Evolutionary conservation across 2,113 vertebrate genomes (phyloP).

Genomic region (Equus przewalskii): DNA sequence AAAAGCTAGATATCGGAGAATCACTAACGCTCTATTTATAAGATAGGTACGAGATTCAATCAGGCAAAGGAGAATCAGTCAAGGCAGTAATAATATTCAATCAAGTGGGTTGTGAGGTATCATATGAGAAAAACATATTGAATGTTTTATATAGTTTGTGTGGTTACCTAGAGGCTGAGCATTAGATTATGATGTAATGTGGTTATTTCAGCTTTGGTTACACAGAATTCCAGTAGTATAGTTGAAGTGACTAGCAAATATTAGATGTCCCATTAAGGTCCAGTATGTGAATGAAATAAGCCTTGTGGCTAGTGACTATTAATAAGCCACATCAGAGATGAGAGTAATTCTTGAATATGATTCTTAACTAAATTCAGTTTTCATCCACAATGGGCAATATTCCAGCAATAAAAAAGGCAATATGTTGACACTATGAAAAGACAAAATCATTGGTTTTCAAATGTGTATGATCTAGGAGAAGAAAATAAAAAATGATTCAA

Average conservation of each 20-base stretch:
- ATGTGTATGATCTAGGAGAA: neutral
- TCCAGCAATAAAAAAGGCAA: neutral
- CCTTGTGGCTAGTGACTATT: neutral
- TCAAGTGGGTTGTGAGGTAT: neutral
- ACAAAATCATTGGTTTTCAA: neutral
- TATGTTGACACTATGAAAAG: neutral
- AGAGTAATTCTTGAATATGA: neutral
- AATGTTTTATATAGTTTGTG: neutral
- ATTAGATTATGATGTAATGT: neutral
- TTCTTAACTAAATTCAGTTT: neutral
- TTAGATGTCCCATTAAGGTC: neutral
- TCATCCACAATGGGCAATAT: neutral
- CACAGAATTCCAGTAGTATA: neutral
- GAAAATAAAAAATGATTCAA: neutral
- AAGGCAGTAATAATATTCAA: constrained; percentile 4
- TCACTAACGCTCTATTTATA: neutral
- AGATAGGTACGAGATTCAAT: neutral
- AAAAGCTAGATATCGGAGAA: neutral
- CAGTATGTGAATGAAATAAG: neutral
- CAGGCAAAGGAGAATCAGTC: neutral
- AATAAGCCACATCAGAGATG: neutral
- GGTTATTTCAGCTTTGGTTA: neutral
- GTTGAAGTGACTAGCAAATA: neutral
- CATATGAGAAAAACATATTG: neutral
- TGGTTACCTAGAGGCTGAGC: neutral